Conservation (phyloP, 2,888 invertebrate genomes). For the Panopea generosa region DNA sequence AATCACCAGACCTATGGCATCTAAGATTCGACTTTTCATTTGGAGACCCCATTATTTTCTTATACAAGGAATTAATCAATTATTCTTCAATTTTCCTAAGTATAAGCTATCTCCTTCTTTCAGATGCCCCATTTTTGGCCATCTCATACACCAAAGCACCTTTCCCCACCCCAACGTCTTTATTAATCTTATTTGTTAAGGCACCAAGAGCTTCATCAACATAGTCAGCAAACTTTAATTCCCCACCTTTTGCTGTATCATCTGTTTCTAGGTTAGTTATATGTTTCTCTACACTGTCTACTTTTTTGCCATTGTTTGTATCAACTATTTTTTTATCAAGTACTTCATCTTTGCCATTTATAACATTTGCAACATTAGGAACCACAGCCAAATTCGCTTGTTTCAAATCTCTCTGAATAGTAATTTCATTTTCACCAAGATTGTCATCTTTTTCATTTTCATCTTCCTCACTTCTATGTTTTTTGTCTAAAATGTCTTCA, state of each 20-base stretch:
- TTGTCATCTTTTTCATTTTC: slow-evolving; percentile 6
- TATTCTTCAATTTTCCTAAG: too few relatives aligned
- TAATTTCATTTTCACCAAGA: slow-evolving; percentile 4
- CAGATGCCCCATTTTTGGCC: not conserved
- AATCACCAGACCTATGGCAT: too few relatives aligned
- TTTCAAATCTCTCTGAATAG: slow-evolving; percentile 33
- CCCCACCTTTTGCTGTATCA: not conserved
- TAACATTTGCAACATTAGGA: not conserved
- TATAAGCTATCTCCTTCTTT: not conserved
- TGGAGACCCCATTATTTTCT: too few relatives aligned
- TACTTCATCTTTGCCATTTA: not conserved
- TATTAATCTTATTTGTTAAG: slow-evolving; percentile 8
- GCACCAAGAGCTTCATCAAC: slow-evolving; percentile 10
- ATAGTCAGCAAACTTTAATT: slow-evolving; percentile 6
- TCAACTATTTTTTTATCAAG: not conserved
- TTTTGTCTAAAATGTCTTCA: not conserved
- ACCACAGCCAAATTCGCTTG: not conserved
- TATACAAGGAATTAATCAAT: too few relatives aligned
- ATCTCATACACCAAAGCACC: not conserved
- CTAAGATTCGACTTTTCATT: too few relatives aligned
- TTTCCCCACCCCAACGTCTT: not conserved
- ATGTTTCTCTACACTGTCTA: not conserved
- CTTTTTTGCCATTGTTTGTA: not conserved
- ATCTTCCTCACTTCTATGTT: not conserved
- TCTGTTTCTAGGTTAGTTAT: not conserved